Conservation (phyloP, 2,888 invertebrate genomes). For the Caenorhabditis sp. region DNA sequence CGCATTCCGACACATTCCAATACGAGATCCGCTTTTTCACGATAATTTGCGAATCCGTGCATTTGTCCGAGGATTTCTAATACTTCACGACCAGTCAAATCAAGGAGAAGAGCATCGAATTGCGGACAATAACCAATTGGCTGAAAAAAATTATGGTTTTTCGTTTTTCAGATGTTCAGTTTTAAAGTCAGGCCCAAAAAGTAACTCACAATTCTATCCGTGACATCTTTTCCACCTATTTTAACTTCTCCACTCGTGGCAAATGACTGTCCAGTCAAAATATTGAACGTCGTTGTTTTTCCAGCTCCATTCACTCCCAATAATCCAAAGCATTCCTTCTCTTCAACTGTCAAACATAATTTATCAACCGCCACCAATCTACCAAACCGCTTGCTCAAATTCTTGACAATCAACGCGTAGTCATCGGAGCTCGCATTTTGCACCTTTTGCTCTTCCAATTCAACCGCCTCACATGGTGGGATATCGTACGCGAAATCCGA, state of each 20-base stretch:
- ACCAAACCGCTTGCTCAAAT: conserved; percentile 41
- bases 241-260: conserved; percentile 8
- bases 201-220: background rate
- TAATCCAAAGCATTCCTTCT: conserved; percentile 67
- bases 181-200: background rate
- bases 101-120: conserved; percentile 65
- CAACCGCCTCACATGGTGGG: conserved; percentile 18
- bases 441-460: conserved; percentile 17
- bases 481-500: conserved; percentile 8
- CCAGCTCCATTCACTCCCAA: conserved; percentile 67
- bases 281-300: conserved; percentile 69
- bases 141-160: conserved; percentile 22
- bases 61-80: conserved; percentile 56
- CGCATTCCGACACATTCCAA: conserved; percentile 47
- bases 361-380: conserved; percentile 38
- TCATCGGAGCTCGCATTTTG: conserved; percentile 4
- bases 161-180: background rate
- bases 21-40: conserved; percentile 44
- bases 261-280: conserved; percentile 61
- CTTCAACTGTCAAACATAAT: conserved; percentile 58
- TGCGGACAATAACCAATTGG: conserved; percentile 68
- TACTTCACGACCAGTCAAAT: conserved; percentile 63
- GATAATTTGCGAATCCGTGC: conserved; percentile 48
- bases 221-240: background rate
- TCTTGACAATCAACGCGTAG: conserved; percentile 24